A percentile compares a stretch with the other conserved stretches of the same genome.
Conservation (phyloP, 2,113 vertebrate genomes). For the Poeciliopsis retropinna region DNA sequence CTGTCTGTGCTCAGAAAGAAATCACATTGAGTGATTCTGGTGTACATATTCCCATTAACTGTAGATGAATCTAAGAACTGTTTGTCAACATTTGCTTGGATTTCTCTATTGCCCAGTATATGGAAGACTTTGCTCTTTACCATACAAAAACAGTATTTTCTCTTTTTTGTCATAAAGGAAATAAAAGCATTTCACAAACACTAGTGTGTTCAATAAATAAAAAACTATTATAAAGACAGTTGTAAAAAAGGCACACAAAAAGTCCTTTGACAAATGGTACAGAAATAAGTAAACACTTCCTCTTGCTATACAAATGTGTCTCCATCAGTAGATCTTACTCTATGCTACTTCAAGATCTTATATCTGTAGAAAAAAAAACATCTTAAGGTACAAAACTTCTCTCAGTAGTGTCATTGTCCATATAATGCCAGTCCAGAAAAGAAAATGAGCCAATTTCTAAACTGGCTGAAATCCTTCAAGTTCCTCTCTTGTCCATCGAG, state of each 20-base stretch:
- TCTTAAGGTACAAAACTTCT: constrained; percentile 86
- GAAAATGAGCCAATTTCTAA: constrained; percentile 56
- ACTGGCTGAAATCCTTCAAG: constrained; percentile 80
- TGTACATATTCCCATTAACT: constrained; percentile 54
- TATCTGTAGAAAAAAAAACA: constrained; percentile 70
- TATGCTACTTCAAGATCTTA: constrained; percentile 80
- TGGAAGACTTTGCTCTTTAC: constrained; percentile 92
- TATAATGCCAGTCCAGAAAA: constrained; percentile 77
- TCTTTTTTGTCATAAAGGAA: constrained; percentile 73
- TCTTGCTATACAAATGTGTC: constrained; percentile 86
- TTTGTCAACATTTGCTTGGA: constrained; percentile 75
- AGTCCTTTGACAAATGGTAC: constrained; percentile 94
- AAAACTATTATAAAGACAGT: constrained; percentile 92
- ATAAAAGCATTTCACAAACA: constrained; percentile 77
- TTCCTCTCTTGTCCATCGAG: constrained; percentile 69
- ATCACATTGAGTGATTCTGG: constrained; percentile 35
- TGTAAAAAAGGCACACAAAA: constrained; percentile 99
- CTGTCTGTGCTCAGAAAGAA: constrained; percentile 49
- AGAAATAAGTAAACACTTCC: constrained; percentile 89
- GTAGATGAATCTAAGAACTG: constrained; percentile 64
- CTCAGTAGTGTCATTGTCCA: constrained; percentile 85
- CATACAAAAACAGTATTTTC: constrained; percentile 77
- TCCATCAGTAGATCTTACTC: constrained; percentile 85
- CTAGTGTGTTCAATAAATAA: constrained; percentile 88
- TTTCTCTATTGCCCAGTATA: constrained; percentile 91